Percentiles rank a stretch among this genome's conserved stretches.
These are phyloP conservation scores for Pagetopsis macropterus DNA, from an alignment of 2,797 vertebrate species.

Conservation along the genomic window DNA sequence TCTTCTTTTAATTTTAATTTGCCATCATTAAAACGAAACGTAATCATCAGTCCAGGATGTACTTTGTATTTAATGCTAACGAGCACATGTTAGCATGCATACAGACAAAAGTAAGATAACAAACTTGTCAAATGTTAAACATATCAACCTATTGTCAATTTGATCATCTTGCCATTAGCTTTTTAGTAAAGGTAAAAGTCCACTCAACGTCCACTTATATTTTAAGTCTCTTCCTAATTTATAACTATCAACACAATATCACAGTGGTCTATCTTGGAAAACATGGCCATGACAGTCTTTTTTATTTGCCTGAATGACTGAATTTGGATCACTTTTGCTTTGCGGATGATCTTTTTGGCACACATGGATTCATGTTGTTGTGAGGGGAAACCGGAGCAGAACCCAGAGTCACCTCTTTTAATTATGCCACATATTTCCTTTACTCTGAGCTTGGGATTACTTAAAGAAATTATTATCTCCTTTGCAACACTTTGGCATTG, in stretches of 20 bases:
- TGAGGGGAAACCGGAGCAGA: slow-evolving; percentile 11
- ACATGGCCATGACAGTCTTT: neutral
- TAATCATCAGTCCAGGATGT: neutral
- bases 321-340: slow-evolving; percentile 8
- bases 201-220: neutral
- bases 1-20: neutral
- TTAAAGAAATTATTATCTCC: neutral
- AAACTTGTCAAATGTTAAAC: neutral
- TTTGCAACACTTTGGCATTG: slow-evolving; percentile 22
- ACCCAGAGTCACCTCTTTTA: slow-evolving; percentile 8
- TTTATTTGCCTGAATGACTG: neutral
- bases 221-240: neutral
- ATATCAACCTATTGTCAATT: neutral
- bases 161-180: neutral
- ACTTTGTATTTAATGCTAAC: neutral
- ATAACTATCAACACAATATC: neutral
- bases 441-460: neutral
- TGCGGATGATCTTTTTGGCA: slow-evolving; percentile 35
- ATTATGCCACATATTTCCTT: neutral
- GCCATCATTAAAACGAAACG: no score
- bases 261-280: neutral
- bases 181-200: neutral
- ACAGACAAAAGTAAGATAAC: neutral
- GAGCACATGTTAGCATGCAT: no score
- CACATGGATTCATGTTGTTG: slow-evolving; percentile 31